These are phyloP conservation scores for Cairina moschata DNA, from an alignment of 2,113 vertebrate genomes.

Conservation along the genomic window DNA sequence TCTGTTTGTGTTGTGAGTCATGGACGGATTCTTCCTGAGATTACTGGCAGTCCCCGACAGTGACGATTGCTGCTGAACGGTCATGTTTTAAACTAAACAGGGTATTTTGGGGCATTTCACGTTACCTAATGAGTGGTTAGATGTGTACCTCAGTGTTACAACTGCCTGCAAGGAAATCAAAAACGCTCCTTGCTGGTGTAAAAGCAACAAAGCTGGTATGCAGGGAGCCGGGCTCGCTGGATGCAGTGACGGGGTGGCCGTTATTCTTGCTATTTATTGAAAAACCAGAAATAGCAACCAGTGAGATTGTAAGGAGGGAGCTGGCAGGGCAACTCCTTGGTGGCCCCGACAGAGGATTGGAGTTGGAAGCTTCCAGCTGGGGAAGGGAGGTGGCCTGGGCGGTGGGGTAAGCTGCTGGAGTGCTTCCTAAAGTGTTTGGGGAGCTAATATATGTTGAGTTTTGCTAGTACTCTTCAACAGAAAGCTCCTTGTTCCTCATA, in stretches of 20 bases:
- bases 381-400: neutral
- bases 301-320: accelerated
- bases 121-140: accelerated
- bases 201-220: neutral
- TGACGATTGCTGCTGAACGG: neutral
- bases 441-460: neutral
- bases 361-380: neutral
- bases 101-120: neutral
- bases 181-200: neutral
- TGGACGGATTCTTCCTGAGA: neutral
- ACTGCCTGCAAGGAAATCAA: neutral
- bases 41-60: neutral
- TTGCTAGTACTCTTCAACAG: neutral
- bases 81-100: neutral
- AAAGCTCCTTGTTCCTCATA: neutral
- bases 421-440: accelerated
- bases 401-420: neutral
- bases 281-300: neutral
- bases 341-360: neutral
- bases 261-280: neutral
- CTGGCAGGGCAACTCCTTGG: neutral
- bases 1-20: neutral
- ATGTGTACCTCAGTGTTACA: neutral
- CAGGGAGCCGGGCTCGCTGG: neutral
- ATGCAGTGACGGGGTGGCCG: neutral